These are phyloP conservation scores for Pangasianodon gigas DNA, from an alignment of 2,113 vertebrate species.

Conservation along the genomic window DNA sequence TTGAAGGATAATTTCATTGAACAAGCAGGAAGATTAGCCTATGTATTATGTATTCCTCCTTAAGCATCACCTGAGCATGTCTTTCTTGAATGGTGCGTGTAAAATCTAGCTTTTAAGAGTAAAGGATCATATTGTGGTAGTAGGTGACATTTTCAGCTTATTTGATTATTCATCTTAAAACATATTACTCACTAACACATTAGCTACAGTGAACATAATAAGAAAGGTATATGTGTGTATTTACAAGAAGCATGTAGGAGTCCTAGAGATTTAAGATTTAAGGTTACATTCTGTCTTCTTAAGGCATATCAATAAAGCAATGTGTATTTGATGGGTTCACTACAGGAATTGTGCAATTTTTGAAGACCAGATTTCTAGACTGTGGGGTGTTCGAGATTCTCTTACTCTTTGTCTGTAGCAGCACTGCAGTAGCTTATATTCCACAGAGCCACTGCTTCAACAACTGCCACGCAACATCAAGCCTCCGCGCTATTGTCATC, in stretches of 20 bases:
- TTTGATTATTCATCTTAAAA: neutral
- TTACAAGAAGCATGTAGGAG: neutral
- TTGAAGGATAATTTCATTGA: neutral
- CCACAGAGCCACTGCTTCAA: conserved; percentile 12
- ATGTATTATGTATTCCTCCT: neutral
- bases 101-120: neutral
- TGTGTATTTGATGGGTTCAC: neutral
- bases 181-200: neutral
- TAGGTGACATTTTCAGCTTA: neutral
- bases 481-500: conserved; percentile 30
- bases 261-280: neutral
- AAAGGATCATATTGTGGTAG: neutral
- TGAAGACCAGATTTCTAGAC: neutral
- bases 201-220: neutral
- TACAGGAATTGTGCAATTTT: neutral
- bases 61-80: neutral
- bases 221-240: neutral
- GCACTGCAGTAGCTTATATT: conserved; percentile 10
- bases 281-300: neutral
- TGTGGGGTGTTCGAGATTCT: neutral
- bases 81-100: neutral
- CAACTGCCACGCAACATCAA: conserved; percentile 10
- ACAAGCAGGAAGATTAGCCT: conserved; percentile 20
- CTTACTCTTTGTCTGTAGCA: conserved; percentile 5
- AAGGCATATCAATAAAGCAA: neutral